Percentiles rank a stretch among this genome's conserved stretches.
phyloP scores from a whole-genome alignment of 2,113 vertebrate genomes.

The Vulpes vulpes region DNA sequence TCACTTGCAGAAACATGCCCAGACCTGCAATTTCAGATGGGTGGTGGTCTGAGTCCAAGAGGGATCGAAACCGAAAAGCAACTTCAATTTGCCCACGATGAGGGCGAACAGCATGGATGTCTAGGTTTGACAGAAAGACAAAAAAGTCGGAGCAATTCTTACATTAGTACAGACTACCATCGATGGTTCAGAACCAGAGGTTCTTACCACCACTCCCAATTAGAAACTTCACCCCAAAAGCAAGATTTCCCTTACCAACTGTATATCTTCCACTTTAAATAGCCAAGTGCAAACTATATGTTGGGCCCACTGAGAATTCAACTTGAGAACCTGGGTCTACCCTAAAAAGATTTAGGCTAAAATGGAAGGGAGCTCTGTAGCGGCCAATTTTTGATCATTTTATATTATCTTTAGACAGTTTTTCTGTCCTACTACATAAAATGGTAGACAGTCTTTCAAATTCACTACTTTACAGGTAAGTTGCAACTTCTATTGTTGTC shows the following conservation, averaged over 20 bases:
- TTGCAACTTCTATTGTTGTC: neutral
- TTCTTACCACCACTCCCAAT: neutral
- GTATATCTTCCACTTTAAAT: neutral
- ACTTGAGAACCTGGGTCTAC: neutral
- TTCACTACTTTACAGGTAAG: neutral
- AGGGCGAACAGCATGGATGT: constrained; percentile 95
- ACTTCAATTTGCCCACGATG: constrained; percentile 97
- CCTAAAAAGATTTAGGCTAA: neutral
- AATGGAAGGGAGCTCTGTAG: neutral
- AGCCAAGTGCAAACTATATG: neutral
- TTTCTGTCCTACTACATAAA: neutral
- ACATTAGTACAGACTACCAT: neutral
- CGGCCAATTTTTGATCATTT: neutral
- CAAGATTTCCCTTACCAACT: neutral
- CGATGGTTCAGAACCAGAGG: neutral
- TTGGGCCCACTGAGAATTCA: neutral
- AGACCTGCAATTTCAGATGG: constrained; percentile 98
- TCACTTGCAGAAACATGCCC: constrained; percentile 29
- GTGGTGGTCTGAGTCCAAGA: constrained; percentile 98
- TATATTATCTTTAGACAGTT: neutral
- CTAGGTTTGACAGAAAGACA: constrained; percentile 83
- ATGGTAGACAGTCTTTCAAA: neutral
- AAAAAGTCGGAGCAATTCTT: neutral
- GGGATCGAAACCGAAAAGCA: constrained; percentile 96
- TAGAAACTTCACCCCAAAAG: neutral